Percentiles rank a stretch among this genome's conserved stretches.
These are phyloP conservation scores for Melanotus villosus DNA, from an alignment of 2,888 invertebrate species.

Conservation along the genomic window DNA sequence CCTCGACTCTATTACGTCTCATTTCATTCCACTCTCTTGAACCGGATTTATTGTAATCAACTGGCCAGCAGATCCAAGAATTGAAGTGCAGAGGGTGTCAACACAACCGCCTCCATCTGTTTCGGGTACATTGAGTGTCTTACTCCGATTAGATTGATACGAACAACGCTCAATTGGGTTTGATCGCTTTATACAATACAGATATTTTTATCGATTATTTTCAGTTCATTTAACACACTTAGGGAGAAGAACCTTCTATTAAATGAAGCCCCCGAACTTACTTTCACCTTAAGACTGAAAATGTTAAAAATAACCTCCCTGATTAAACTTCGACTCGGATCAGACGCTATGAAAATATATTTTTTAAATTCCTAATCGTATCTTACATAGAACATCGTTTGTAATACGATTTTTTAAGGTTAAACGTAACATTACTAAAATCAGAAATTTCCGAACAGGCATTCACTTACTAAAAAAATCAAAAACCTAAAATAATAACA, in stretches of 20 bases:
- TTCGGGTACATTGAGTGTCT: constrained; percentile 56
- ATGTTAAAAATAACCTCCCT: no score
- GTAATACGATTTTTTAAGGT: no score
- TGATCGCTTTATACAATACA: constrained; percentile 54
- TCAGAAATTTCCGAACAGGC: no score
- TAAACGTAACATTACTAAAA: no score
- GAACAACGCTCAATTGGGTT: constrained; percentile 59
- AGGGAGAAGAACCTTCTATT: not conserved
- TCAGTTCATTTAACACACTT: constrained; percentile 47
- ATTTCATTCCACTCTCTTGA: constrained; percentile 59
- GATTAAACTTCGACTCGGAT: no score
- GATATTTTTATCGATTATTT: constrained; percentile 52
- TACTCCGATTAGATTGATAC: constrained; percentile 60
- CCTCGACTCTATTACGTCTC: constrained; percentile 57
- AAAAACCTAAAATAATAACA: no score
- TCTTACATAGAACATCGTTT: no score
- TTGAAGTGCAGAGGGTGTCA: constrained; percentile 56
- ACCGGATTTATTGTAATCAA: constrained; percentile 56
- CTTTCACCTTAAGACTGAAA: not conserved
- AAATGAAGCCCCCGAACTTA: not conserved
- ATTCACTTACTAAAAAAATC: no score
- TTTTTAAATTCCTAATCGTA: no score
- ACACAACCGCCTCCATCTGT: constrained; percentile 60
- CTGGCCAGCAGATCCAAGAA: constrained; percentile 58
- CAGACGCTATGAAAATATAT: no score